Evolutionary conservation across 2,888 invertebrate genomes (phyloP).

Genomic region (Acleris literana): DNA sequence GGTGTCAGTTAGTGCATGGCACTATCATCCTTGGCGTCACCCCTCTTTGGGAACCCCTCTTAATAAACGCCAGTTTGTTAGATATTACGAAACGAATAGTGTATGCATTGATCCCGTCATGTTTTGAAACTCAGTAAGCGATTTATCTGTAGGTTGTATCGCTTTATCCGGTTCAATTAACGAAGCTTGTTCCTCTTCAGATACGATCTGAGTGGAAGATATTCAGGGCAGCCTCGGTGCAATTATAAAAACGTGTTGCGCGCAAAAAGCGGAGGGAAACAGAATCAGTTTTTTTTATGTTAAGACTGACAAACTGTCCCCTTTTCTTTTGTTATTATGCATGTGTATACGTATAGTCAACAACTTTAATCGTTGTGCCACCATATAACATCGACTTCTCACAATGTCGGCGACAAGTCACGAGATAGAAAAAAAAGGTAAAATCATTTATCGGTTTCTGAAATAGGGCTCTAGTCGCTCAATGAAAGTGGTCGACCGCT

Average conservation of each 20-base stretch:
- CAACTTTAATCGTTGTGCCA: no score
- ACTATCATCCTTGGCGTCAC: constrained; percentile 51
- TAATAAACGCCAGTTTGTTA: constrained; percentile 46
- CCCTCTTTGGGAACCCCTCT: constrained; percentile 54
- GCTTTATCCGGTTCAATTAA: constrained; percentile 49
- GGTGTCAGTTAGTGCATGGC: constrained; percentile 64
- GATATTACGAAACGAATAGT: constrained; percentile 32
- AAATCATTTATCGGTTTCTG: no score
- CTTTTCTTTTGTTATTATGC: no score
- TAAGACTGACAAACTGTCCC: constrained; percentile 8
- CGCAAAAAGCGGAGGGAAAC: constrained; percentile 49
- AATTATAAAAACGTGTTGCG: constrained; percentile 55
- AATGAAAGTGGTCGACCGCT: no score
- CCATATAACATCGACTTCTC: no score
- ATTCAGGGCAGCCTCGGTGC: constrained; percentile 57
- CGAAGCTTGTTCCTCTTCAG: constrained; percentile 48
- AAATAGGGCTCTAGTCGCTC: no score
- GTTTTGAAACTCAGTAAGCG: constrained; percentile 43
- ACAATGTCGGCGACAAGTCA: no score
- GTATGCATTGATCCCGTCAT: constrained; percentile 27
- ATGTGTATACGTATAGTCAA: no score
- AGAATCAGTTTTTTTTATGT: constrained; percentile 44
- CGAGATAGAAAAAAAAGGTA: no score
- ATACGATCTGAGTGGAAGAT: constrained; percentile 51
- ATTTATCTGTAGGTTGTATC: constrained; percentile 48